Conservation (phyloP, 2,113 vertebrate genomes). For the Campylomormyrus tamandua region DNA sequence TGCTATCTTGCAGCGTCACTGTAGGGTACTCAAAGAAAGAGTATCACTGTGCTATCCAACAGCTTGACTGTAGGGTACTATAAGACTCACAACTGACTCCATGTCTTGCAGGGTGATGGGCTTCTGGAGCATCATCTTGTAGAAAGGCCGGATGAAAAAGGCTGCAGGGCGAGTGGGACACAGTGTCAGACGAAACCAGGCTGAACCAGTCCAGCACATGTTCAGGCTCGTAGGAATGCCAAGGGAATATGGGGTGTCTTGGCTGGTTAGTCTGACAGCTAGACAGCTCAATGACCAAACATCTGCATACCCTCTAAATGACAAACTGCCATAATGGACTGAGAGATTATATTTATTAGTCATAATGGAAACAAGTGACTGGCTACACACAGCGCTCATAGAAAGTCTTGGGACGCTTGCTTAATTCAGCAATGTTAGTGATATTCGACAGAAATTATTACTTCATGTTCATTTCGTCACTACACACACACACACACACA, state of each 20-base stretch:
- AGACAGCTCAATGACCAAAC: neutral
- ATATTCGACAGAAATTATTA: neutral
- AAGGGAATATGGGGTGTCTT: neutral
- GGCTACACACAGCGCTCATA: neutral
- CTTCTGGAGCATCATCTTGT: constrained; percentile 99
- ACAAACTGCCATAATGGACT: neutral
- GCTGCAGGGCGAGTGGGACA: constrained; percentile 57
- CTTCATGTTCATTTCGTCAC: neutral
- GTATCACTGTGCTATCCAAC: neutral
- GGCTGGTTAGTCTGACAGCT: neutral
- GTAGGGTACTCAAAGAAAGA: no score
- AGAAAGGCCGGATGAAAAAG: constrained; percentile 97
- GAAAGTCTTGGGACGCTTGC: neutral
- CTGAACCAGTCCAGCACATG: neutral
- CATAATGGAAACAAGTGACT: neutral
- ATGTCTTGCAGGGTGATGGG: constrained; percentile 88
- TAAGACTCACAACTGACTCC: constrained; percentile 62
- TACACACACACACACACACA: no score
- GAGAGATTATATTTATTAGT: neutral
- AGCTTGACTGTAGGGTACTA: neutral
- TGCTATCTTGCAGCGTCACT: no score
- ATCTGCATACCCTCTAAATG: neutral
- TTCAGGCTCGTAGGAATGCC: neutral
- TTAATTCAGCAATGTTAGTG: neutral
- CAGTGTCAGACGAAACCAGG: constrained; percentile 15